Base-by-base conservation (phyloP, 2,797 vertebrate species). In the Masticophis lateralis region DNA sequence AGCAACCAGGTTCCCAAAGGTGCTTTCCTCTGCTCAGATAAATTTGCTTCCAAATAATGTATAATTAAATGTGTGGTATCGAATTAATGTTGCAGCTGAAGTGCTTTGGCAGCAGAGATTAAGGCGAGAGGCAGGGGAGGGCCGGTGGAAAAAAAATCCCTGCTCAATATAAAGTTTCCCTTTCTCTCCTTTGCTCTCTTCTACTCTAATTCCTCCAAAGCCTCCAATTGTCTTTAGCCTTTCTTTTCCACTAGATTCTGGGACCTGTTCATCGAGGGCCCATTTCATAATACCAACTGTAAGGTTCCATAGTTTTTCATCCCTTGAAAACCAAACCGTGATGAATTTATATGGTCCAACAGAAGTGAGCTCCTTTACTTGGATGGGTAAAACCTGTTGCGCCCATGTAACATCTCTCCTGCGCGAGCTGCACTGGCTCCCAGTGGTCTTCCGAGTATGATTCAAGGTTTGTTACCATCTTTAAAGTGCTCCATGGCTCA, bases 21-120 rank as follows among this genome's bases (percentile, higher is more conserved):
- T 97, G 91, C 97, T 97, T 97, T 97, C 96, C 95, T 96, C 96
- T 0, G 94, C 95, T 96, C 96, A 96, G 96, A 97, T 96, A 96
- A 97, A 97, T 97, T 97, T 96, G 96, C 96, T 97, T 97, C 96
- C 96, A 96, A 97, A 97, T 96, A 96, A 96, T 95, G 96, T 97
- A 96, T 97, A 97, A 98, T 98, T 98, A 97, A 98, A 97, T 95
- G 96, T 97, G 96, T 96, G 96, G 96, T 97, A 97, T 96, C 95
- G 95, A 97, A 97, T 97, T 97, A 97, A 97, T 97, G 97, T 96
- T 97, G 96, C 95, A 97, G 97, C 97, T 96, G 92, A 96, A 97
- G 96, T 95, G 90, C 95, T 97, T 95, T 97, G 97, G 97, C 96
- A 97, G 96, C 95, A 93, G 32, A 94, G 96, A 97, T 95, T 94